phyloP scores from a whole-genome alignment of 2,797 vertebrate species.

The Cuculus canorus region DNA sequence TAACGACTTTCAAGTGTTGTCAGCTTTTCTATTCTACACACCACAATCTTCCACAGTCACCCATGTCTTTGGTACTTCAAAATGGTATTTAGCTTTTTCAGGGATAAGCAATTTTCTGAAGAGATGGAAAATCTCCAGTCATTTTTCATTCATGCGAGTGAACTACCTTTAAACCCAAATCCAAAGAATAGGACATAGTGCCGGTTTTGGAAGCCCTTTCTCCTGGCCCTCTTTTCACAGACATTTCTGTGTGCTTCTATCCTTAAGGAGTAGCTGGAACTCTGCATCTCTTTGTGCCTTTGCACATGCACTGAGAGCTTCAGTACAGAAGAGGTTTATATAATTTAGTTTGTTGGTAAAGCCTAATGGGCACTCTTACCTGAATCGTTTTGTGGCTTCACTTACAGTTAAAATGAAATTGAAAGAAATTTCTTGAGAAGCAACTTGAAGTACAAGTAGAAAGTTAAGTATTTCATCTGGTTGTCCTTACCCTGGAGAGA shows the following conservation, averaged over 20 bases:
- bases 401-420: neutral
- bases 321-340: neutral
- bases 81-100: neutral
- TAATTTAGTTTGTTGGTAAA: neutral
- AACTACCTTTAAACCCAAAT: neutral
- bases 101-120: neutral
- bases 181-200: neutral
- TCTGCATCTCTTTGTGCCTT: neutral
- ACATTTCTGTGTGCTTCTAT: neutral
- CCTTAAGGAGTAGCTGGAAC: neutral
- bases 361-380: neutral
- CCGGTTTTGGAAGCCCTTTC: neutral
- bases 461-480: neutral
- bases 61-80: neutral
- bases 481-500: neutral
- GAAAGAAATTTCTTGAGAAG: neutral
- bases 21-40: neutral
- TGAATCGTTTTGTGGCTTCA: neutral
- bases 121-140: neutral
- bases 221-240: neutral
- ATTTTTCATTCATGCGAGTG: neutral
- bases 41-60: neutral
- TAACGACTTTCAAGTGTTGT: neutral
- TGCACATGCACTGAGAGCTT: neutral
- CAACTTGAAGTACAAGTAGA: neutral